Conservation (phyloP, 2,888 invertebrate species). For the Prosopocoilus inquinatus region DNA sequence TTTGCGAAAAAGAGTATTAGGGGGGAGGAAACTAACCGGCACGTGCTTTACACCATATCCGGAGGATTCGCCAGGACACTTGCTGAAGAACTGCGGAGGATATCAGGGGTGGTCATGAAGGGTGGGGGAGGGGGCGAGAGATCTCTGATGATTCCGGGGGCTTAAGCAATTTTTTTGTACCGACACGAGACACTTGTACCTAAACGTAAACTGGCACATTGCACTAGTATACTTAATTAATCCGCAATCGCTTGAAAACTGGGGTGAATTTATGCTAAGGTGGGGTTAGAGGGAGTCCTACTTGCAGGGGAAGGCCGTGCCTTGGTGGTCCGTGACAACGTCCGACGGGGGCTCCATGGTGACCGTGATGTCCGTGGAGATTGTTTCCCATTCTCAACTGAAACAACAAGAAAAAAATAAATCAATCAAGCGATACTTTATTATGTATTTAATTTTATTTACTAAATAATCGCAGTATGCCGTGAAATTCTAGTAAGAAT, state of each 20-base stretch:
- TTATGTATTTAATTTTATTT: too few species aligned
- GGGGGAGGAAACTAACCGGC: slow-evolving; percentile 10
- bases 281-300: slow-evolving; percentile 40
- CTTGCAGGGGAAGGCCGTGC: slow-evolving; percentile 41
- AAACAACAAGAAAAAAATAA: slow-evolving; percentile 50
- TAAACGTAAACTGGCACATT: slow-evolving; percentile 25
- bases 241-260: background rate
- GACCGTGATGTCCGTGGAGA: slow-evolving; percentile 51
- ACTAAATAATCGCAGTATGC: too few species aligned
- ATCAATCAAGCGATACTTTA: too few species aligned
- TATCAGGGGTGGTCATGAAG: too few species aligned
- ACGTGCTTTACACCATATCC: slow-evolving; percentile 9
- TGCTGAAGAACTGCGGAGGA: background rate
- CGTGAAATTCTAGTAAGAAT: too few species aligned
- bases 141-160: background rate
- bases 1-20: slow-evolving; percentile 26
- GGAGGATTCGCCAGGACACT: slow-evolving; percentile 7
- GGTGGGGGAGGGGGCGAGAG: too few species aligned
- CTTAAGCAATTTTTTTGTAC: background rate
- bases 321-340: slow-evolving; percentile 49
- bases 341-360: slow-evolving; percentile 43
- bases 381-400: slow-evolving; percentile 60
- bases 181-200: background rate
- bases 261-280: slow-evolving; percentile 25
- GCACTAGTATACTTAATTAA: slow-evolving; percentile 25